Evolutionary conservation across 2,888 invertebrate genomes (phyloP), one percentile per base, ranked within the genome.

Genomic region (Coelopa pilipes): DNA sequence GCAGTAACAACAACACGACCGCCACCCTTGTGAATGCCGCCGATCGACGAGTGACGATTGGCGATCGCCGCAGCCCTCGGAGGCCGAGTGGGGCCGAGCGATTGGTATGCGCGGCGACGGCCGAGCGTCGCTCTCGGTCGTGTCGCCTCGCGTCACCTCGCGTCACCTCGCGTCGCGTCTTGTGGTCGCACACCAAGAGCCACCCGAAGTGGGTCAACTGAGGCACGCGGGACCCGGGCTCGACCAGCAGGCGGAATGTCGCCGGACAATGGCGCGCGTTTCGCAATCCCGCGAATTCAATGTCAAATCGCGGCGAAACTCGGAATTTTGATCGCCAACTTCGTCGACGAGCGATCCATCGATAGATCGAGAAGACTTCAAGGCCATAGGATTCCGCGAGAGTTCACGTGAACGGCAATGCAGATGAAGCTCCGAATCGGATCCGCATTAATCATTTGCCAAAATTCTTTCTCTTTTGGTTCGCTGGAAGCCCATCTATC

Each of bases 141-240:
- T 34, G 34, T 34, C 4, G 34, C 7, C 34, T 34, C 34, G 34
- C 34, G 34, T 46, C 70, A 21, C 50, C 24, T 62, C 50, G 49
- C 24, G 34, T 62, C 62, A 45, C 4, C 49, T n/a, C 24, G 1
- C 15, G 15, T 45, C 15, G 49, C 60, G 60, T 7, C 34, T 2
- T 34, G 34, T 34, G 34, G 34, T 34, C 34, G 2, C 34, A 7
- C 34, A 7, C 12, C 69, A 69, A 69, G 57, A 69, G 34, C 55
- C 45, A 46, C 15, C 19, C 15, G 4, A 46, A 69, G 69, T 69
- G 55, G 69, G 69, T 69, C 69, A 69, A n/a, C n/a, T n/a, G n/a
- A n/a, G n/a, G n/a, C n/a, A n/a, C n/a, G n/a, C n/a, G n/a, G n/a
- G n/a, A n/a, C n/a, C n/a, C n/a, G n/a, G 34, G 34, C 34, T 34